Base-by-base conservation (phyloP, 1,140 invertebrate genomes). In the Bombus vancouverensis region DNA sequence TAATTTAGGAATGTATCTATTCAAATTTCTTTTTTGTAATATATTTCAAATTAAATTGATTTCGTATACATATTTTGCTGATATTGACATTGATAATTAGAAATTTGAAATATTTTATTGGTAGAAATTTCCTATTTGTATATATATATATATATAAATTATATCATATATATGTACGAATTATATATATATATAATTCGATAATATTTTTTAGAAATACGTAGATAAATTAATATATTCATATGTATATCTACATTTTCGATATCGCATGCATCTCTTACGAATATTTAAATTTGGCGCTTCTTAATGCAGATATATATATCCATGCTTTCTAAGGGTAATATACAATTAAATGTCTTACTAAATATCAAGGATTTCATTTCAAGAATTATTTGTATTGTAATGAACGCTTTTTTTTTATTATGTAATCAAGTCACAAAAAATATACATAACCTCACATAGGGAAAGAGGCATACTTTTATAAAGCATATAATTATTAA, bases 361-460 rank as follows among this genome's bases (percentile, higher is more conserved):
- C 3, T 53, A 57, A 37, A 47, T 37, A 42, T 39, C 4, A 39
- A 47, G 1, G 12, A 78, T n/a, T 57, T 72, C 4, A 3, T 34
- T 28, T 18, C 9, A 15, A 18, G 3, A 34, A 47, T 39, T 22
- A 53, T 65, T 81, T 70, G 0, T 1, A 4, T 22, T 74, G 34
- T 4, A 47, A 73, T 6, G 57, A 70, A 18, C 12, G 34, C 5
- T 76, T 18, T 75, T 37, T 68, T 80, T 10, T 10, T 0, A 37
- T 77, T 39, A 77, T 10, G 44, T 62, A 66, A 80, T 37, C 1
- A 66, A 13, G 12, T 71, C 28, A 22, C 28, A 65, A 2, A 15
- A 72, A 47, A 25, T 72, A 44, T 25, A 12, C 82, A 88, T 88
- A 89, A 89, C 87, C 87, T 89, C 53, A 76, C 62, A 79, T 12